Base-by-base conservation (phyloP, 2,888 invertebrate species). In the Hirtodrosophila cameraria region DNA sequence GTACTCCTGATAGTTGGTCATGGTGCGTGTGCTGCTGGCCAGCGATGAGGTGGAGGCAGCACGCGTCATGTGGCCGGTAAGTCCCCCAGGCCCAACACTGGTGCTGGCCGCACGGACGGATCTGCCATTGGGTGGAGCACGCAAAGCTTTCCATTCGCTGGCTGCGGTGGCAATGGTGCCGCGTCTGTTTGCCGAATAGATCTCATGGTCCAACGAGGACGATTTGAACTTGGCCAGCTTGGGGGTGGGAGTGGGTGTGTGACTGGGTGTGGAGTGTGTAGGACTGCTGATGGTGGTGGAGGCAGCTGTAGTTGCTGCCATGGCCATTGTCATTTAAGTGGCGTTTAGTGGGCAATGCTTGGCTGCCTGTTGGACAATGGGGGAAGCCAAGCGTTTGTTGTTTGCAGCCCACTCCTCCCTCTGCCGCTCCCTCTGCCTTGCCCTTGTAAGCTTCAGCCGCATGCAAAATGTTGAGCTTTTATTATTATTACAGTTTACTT, bases 1-100 rank as follows among this genome's bases (percentile, higher is more conserved):
- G 77, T 88, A 88, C 70, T 89, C 88, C 75, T 89, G 88, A 76
- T 88, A 88, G 83, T 88, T 89, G 53, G 86, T 87, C 58, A 75
- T 81, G 45, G 87, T 85, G 62, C 78, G 80, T 59, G 84, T 82
- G 57, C 82, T 88, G 75, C 88, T 88, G 49, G 86, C 88, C 55
- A 89, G 58, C 57, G 88, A 88, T 31, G 89, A 88, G 36, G 89
- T 88, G 52, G 88, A 88, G 55, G 86, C 88, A 58, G 82, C 84
- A 12, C 82, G 78, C 31, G 87, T 89, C 79, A 87, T 86, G 25
- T 63, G 80, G 54, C 79, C 73, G 0, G 25, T 2, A 2, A 48
- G 27, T 2, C 61, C 72, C 52, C 50, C 50, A 25, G 65, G 60
- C 58, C 31, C 60, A 62, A 45, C 58, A 15, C 55, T 28, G 4